Conservation (phyloP, 2,888 invertebrate species). For the Steinernema scapterisci region DNA sequence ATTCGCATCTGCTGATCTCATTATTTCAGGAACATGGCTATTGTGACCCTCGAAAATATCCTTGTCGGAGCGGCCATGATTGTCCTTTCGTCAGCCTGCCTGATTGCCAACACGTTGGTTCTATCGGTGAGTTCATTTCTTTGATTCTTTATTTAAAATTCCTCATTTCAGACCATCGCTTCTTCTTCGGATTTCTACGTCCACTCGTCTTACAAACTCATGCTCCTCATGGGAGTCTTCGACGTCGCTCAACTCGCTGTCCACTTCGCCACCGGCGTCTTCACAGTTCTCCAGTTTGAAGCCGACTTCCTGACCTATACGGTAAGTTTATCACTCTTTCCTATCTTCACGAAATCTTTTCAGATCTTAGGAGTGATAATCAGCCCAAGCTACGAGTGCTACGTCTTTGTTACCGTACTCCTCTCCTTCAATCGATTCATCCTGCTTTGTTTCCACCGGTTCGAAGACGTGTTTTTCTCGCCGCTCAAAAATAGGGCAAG, state of each 20-base stretch:
- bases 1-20: no score
- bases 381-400: constrained; percentile 25
- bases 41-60: neutral
- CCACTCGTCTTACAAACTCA: neutral
- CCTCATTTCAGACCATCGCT: neutral
- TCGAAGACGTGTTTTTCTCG: neutral
- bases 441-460: neutral
- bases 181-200: neutral
- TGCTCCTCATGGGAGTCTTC: neutral
- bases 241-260: neutral
- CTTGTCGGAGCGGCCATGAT: neutral
- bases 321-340: neutral
- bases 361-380: constrained; percentile 7
- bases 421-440: constrained; percentile 16
- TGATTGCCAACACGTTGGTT: neutral
- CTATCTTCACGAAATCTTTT: neutral
- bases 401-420: constrained; percentile 3
- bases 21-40: no score
- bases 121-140: neutral
- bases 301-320: neutral
- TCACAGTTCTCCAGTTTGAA: neutral
- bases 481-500: neutral
- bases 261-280: neutral
- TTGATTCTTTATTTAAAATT: neutral
- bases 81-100: neutral